Percentiles rank a stretch among this genome's conserved stretches.
Evolutionary conservation across 2,797 vertebrate species (phyloP).

Genomic region (Intellagama lesueurii): DNA sequence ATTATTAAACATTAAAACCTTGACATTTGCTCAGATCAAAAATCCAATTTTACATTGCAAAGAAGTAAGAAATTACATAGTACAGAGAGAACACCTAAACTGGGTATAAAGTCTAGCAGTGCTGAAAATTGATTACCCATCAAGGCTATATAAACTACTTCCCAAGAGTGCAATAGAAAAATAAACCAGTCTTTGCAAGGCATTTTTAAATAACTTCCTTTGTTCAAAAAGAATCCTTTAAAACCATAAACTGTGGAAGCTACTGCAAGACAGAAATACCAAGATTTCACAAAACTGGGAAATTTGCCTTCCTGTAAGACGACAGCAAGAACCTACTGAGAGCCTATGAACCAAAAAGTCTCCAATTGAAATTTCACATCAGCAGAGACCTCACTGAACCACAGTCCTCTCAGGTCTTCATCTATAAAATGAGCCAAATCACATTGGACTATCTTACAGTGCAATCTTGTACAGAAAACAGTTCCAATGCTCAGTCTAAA

Average conservation of each 20-base stretch:
- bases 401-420: constrained; percentile 36
- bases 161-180: constrained; percentile 17
- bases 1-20: constrained; percentile 62
- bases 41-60: constrained; percentile 59
- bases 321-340: background rate
- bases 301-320: background rate
- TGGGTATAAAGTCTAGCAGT: constrained; percentile 65
- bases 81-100: constrained; percentile 60
- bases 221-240: constrained; percentile 14
- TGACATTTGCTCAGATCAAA: constrained; percentile 68
- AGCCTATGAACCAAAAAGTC: background rate
- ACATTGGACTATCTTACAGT: background rate
- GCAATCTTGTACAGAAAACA: background rate
- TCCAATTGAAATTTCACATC: background rate
- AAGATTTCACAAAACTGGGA: background rate
- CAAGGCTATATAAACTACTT: constrained; percentile 39
- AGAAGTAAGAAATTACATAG: constrained; percentile 64
- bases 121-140: constrained; percentile 67
- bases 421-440: background rate
- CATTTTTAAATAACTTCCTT: constrained; percentile 35
- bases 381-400: background rate
- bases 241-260: constrained; percentile 37
- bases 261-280: background rate
- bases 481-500: background rate
- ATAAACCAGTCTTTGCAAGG: constrained; percentile 26